Evolutionary conservation across 1,140 invertebrate genomes (phyloP).

Genomic region (Bombus balteatus): DNA sequence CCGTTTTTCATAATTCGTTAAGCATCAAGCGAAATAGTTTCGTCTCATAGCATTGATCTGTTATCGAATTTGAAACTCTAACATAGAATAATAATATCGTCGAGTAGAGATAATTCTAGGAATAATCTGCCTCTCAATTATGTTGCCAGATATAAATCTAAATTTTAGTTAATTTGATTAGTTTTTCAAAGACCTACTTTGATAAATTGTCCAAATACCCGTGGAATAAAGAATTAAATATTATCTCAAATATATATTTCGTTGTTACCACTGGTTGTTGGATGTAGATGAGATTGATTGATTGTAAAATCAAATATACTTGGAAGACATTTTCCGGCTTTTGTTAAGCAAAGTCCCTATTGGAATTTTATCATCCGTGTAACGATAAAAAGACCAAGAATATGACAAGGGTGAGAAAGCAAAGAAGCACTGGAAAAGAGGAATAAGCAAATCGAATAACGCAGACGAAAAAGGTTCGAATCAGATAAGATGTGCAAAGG

Average conservation of each 20-base stretch:
- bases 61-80: too few relatives aligned
- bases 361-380: constrained; percentile 9
- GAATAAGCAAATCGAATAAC: constrained; percentile 32
- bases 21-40: too few relatives aligned
- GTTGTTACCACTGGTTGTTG: background rate
- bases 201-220: background rate
- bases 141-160: background rate
- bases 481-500: constrained; percentile 32
- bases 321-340: background rate
- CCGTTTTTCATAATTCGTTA: too few relatives aligned
- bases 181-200: rapidly evolving
- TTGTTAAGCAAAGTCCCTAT: background rate
- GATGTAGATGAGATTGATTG: background rate
- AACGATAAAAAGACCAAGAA: background rate
- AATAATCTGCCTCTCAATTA: too few relatives aligned
- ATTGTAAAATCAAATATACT: background rate
- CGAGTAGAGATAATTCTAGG: too few relatives aligned
- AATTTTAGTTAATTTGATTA: background rate
- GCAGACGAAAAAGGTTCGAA: constrained; percentile 2
- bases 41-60: too few relatives aligned
- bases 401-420: background rate
- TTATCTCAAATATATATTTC: background rate
- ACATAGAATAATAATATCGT: too few relatives aligned
- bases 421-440: background rate
- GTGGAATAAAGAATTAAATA: too few relatives aligned